phyloP scores from a whole-genome alignment of 2,113 vertebrate genomes.

The Lamprotornis superbus region DNA sequence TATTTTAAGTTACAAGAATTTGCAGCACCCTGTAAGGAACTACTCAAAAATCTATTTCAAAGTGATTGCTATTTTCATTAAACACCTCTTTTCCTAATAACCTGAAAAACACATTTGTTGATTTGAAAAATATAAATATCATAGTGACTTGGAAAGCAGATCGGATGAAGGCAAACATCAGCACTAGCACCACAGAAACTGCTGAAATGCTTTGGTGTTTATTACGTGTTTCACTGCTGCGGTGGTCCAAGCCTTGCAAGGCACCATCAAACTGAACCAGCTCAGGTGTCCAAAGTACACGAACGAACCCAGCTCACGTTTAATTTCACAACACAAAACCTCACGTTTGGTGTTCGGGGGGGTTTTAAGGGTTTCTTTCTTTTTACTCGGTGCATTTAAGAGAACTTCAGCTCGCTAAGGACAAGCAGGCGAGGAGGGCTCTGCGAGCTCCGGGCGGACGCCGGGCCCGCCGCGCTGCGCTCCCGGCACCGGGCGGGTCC shows the following conservation, averaged over 20 bases:
- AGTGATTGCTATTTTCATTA: neutral
- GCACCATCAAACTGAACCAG: neutral
- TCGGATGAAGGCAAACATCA: neutral
- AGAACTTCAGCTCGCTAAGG: neutral
- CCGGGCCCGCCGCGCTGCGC: neutral
- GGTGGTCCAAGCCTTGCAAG: neutral
- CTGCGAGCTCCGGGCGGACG: neutral
- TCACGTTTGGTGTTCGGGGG: fast-evolving
- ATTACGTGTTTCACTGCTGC: neutral
- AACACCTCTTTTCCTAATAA: neutral
- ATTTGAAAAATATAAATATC: neutral
- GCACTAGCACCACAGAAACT: neutral
- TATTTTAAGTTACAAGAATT: neutral
- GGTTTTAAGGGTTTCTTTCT: neutral
- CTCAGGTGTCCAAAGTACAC: neutral
- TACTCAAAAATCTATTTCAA: neutral
- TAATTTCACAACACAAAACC: neutral
- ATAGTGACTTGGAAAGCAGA: neutral
- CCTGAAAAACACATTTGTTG: neutral
- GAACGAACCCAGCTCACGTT: neutral
- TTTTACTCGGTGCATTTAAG: fast-evolving
- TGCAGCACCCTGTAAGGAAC: neutral
- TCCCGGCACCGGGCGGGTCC: neutral
- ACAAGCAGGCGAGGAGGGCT: fast-evolving
- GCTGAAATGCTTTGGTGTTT: neutral